Evolutionary conservation across 2,797 vertebrate species (phyloP), one percentile per base, ranked within the genome.

Genomic region (Dipus sagitta): DNA sequence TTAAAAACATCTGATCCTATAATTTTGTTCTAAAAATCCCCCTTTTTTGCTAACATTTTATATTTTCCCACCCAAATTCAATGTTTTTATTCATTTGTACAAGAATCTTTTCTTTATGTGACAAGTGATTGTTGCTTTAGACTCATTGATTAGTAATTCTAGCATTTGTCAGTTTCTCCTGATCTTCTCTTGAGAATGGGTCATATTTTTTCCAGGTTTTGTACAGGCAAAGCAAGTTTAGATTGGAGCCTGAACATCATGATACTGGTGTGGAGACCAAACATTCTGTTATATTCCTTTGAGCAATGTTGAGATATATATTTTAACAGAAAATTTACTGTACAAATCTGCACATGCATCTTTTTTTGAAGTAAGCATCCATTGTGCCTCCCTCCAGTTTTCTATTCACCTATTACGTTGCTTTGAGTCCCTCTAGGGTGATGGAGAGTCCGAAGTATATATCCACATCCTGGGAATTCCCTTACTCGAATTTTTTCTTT

Each of bases 161-260:
- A 88, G 21, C 13, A 86, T 47, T 32, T 38, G 24, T 71, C 72
- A 38, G 9, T 26, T 78, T 75, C 20, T 74, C n/a, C 54, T 11
- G 2, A 47, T 76, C 30, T 91, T 67, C 14, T 81, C 67, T 91
- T 76, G 54, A 92, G 42, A 91, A 70, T n/a, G 2, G 13, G 30
- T 64, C 42, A 85, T 18, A 88, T 64, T 82, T 60, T 60, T 92
- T 88, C 34, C 83, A 81, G 65, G 42, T 64, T 54, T 58, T 77
- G 62, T 68, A 20, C 86, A 72, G 26, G 71, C 30, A 34, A 42
- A 32, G 21, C 80, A 54, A 79, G 24, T 85, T 65, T 75, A 34
- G 30, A 82, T 82, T 83, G 9, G 75, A 76, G 1, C 30, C 34
- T 38, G 0, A 81, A 88, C 23, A 79, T 72, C 80, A 14, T 65